phyloP scores from a whole-genome alignment of 1,140 invertebrate species.

The Lordiphosa mommai region DNA sequence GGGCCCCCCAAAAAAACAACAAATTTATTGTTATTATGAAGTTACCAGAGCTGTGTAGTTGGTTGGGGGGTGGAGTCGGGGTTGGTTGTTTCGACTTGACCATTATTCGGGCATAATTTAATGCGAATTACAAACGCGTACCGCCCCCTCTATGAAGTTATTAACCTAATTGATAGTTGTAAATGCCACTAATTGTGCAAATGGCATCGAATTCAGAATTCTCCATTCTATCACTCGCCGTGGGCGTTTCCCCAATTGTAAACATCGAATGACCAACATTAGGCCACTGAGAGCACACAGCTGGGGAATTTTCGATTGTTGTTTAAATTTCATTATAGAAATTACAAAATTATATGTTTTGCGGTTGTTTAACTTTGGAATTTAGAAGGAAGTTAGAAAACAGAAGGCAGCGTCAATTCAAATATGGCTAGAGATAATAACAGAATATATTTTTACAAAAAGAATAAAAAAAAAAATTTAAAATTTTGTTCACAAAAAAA shows the following conservation, averaged over 20 bases:
- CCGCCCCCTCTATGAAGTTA: constrained; percentile 47
- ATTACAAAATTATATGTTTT: no score
- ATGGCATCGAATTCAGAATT: constrained; percentile 9
- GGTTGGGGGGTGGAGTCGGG: neutral
- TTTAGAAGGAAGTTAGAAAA: no score
- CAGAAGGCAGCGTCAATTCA: no score
- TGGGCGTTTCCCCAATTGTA: no score
- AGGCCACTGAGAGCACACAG: no score
- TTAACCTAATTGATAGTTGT: constrained; percentile 59
- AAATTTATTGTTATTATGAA: constrained; percentile 59
- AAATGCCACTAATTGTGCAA: constrained; percentile 55
- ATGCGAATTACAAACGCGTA: constrained; percentile 39
- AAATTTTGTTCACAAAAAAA: no score
- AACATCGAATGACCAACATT: no score
- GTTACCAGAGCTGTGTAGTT: neutral
- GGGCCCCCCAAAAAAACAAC: constrained; percentile 19
- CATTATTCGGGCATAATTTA: constrained; percentile 49
- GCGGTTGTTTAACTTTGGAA: no score
- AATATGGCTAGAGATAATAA: constrained; percentile 1
- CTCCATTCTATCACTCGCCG: no score
- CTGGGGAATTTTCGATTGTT: no score
- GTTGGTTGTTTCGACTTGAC: constrained; percentile 9
- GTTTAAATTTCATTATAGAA: no score
- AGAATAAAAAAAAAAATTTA: neutral
- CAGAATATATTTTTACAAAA: neutral